Evolutionary conservation across 2,888 invertebrate species (phyloP), one percentile per base, ranked within the genome.

Genomic region (Prosapia bicincta): DNA sequence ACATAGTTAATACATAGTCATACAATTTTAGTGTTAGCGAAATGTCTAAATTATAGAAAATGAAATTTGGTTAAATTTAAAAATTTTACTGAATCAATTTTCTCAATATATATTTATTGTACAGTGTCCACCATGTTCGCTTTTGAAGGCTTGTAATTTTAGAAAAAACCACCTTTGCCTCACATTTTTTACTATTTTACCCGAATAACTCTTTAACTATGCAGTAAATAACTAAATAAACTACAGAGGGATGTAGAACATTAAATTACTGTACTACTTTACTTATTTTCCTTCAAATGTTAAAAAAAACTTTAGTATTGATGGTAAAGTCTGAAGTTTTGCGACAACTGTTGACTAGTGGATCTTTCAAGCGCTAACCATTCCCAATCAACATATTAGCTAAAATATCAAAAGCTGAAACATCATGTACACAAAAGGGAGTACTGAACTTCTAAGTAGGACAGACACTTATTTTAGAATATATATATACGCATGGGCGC

Each of bases 181-280:
- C 20, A n/a, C 26, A 32, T 69, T n/a, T 28, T 69, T 69, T 69
- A 23, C 23, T 32, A 26, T 32, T 69, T 69, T 26, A n/a, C 15
- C 69, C 30, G n/a, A 24, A 69, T 69, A 69, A 69, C 69, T 69
- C 69, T 69, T 5, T 38, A 69, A 69, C 69, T 24, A n/a, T 7
- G 25, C 69, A 32, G 32, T 24, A 20, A 69, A 69, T 32, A 26
- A 7, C 26, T 3, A 30, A 69, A 28, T 28, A 13, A 30, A n/a
- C n/a, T n/a, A n/a, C n/a, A n/a, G n/a, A n/a, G n/a, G 10, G 69
- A 32, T 69, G 20, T 30, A 28, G 69, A 69, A 6, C 2, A 30
- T 28, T 69, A 28, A 32, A 32, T 69, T 69, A 69, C 69, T 32
- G 20, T 69, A 28, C 30, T n/a, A n/a, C n/a, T n/a, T n/a, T n/a